Conservation (phyloP, 2,888 invertebrate genomes). For the Epistrophe eligans region DNA sequence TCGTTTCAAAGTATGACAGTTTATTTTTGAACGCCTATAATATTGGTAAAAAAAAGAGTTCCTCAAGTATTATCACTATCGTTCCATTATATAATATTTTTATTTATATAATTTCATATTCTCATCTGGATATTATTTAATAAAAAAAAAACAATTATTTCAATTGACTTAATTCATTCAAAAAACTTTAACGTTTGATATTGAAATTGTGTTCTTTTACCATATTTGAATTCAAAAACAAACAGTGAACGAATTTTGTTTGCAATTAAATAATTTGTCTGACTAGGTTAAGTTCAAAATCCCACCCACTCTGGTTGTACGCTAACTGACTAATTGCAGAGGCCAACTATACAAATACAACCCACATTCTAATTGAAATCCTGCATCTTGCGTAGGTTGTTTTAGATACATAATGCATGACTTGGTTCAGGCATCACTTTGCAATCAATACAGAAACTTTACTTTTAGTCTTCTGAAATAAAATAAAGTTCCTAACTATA, state of each 20-base stretch:
- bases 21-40: too few species aligned
- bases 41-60: too few species aligned
- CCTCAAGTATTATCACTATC: too few species aligned
- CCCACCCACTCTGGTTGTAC: background rate
- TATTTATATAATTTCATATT: too few species aligned
- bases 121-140: too few species aligned
- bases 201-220: background rate
- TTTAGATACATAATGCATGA: background rate
- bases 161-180: too few species aligned
- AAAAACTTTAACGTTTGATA: too few species aligned
- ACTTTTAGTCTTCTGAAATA: background rate
- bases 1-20: too few species aligned
- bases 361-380: conserved; percentile 4
- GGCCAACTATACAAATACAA: background rate
- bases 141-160: too few species aligned
- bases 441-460: background rate
- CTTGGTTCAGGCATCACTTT: background rate
- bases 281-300: conserved; percentile 13
- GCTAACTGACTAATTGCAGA: background rate
- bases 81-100: too few species aligned
- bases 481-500: background rate
- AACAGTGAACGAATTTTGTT: background rate
- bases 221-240: background rate
- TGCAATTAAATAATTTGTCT: conserved; percentile 11
- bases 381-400: conserved; percentile 10